phyloP scores from a whole-genome alignment of 2,797 vertebrate species.

The Falco novaeseelandiae region DNA sequence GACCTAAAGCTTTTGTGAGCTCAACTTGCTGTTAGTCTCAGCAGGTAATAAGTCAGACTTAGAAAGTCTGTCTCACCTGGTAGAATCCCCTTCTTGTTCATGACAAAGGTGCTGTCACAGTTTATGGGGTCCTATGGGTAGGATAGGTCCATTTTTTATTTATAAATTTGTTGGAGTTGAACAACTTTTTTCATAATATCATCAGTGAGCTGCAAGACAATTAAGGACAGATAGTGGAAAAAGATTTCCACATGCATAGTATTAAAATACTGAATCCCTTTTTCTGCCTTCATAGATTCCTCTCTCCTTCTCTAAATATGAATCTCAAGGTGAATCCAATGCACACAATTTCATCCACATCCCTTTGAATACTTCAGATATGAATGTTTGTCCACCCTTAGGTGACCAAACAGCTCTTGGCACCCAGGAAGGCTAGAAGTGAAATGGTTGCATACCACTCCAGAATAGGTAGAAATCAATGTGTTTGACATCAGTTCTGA shows the following conservation, averaged over 20 bases:
- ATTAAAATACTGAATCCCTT: background rate
- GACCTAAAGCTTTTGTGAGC: background rate
- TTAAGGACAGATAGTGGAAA: background rate
- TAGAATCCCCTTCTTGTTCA: background rate
- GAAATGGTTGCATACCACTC: background rate
- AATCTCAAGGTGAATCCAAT: background rate
- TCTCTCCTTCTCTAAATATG: background rate
- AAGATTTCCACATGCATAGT: background rate
- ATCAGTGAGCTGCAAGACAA: background rate
- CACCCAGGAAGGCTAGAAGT: background rate
- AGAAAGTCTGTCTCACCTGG: background rate
- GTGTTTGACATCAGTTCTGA: background rate
- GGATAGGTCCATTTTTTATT: background rate
- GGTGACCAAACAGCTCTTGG: background rate
- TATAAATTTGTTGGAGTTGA: background rate
- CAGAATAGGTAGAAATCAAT: background rate
- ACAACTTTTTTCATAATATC: background rate
- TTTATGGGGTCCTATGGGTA: fast-evolving
- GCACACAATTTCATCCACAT: background rate
- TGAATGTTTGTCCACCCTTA: background rate
- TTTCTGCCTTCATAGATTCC: background rate
- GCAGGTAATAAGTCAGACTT: background rate
- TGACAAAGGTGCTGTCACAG: background rate
- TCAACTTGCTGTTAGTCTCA: background rate
- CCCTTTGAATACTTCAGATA: background rate